Percentiles rank a stretch among this genome's conserved stretches.
Conservation (phyloP, 2,113 vertebrate species). For the Hypanus sabinus region DNA sequence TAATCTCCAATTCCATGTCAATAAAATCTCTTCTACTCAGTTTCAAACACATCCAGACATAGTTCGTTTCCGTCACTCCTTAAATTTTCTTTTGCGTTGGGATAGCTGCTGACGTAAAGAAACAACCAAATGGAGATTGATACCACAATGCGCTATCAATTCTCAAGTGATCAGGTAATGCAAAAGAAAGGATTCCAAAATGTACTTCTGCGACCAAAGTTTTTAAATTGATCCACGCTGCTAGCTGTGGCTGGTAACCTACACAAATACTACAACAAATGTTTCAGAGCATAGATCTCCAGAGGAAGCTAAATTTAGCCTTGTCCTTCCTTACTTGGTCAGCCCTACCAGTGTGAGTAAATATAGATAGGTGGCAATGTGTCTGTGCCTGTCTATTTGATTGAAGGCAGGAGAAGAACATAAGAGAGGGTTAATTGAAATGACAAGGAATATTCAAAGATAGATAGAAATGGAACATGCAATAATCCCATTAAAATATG, state of each 20-base stretch:
- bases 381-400: slow-evolving; percentile 51
- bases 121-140: background rate
- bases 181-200: background rate
- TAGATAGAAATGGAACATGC: background rate
- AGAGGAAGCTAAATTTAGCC: slow-evolving; percentile 72
- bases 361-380: slow-evolving; percentile 70
- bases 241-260: background rate
- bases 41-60: background rate
- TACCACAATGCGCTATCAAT: no score
- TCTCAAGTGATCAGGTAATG: background rate
- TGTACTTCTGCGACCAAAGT: background rate
- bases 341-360: slow-evolving; percentile 59
- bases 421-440: background rate
- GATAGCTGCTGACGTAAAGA: background rate
- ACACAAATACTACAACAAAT: slow-evolving; percentile 11
- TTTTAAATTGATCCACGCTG: background rate
- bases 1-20: slow-evolving; percentile 38
- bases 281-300: slow-evolving; percentile 29
- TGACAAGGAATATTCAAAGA: background rate
- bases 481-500: background rate
- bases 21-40: background rate
- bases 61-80: background rate
- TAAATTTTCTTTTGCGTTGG: background rate
- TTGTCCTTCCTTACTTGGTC: slow-evolving; percentile 82
- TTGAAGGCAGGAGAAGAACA: background rate